Base-by-base conservation (phyloP, 2,797 vertebrate species). In the Megaceryle alcyon region DNA sequence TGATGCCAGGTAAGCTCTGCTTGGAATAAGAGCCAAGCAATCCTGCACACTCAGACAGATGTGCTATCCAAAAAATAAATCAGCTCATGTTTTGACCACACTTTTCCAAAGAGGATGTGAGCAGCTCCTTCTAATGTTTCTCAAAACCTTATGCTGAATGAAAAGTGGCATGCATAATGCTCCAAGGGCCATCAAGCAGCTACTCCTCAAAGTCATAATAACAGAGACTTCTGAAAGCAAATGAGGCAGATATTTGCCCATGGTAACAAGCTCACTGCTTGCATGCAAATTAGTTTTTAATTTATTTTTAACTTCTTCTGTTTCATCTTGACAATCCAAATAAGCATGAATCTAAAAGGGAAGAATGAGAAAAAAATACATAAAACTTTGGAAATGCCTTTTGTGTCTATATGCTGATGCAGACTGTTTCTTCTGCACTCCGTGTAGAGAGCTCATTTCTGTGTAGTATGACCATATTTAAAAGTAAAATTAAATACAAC, bases 251-350 rank as follows among this genome's bases (percentile, higher is more conserved):
- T 96, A 92, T 96, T 96, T 96, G 63, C 29, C 75, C 77, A 85
- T 49, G 53, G 68, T 89, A 95, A 96, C 92, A 39, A 97, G 56
- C 60, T 94, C 71, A 48, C 21, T 83, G 59, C 56, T 71, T 70
- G 69, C 60, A 90, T 86, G 51, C 44, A 88, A 90, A 95, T 90
- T 85, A 81, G 85, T 56, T 57, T 94, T 64, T 87, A 72, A 95
- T 95, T 96, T 94, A 71, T 66, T 92, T 94, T 91, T 88, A 82
- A 69, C 31, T 22, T 91, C 48, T 81, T 94, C 65, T 81, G 73
- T 90, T 91, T 96, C 73, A 95, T 92, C 71, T 95, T 96, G 21
- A 78, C 93, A 92, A 96, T 88, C 65, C 63, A 83, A 93, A 33
- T 66, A 81, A 96, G 14, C 33, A 82, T 60, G 60, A 94, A 92